phyloP scores from a whole-genome alignment of 2,888 invertebrate species.

The Caenorhabditis doughertyi region DNA sequence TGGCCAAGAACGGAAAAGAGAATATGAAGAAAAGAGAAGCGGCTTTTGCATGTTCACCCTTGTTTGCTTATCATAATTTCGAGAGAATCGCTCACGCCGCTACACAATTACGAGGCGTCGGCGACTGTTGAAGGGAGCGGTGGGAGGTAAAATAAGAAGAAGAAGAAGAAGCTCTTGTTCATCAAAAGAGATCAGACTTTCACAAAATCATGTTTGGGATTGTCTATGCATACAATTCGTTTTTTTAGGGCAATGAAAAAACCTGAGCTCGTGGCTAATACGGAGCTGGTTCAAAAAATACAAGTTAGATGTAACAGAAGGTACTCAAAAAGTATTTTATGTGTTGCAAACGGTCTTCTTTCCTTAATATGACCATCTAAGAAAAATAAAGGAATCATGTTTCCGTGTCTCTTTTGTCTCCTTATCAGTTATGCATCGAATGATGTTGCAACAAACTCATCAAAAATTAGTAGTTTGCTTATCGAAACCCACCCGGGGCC shows the following conservation, averaged over 20 bases:
- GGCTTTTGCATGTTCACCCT: conserved; percentile 56
- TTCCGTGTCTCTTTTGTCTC: not conserved
- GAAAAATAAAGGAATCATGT: conserved; percentile 6
- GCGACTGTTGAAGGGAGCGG: conserved; percentile 24
- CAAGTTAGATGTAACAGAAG: no score
- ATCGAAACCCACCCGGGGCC: conserved; percentile 20
- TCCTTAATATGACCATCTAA: not conserved
- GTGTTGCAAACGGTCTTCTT: no score
- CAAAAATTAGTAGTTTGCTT: conserved; percentile 54
- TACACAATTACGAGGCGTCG: conserved; percentile 67
- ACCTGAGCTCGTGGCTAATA: no score
- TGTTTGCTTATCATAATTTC: conserved; percentile 67
- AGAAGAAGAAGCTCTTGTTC: conserved; percentile 4
- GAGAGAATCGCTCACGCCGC: conserved; percentile 66
- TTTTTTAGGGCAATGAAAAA: no score
- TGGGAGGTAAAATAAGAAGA: not conserved
- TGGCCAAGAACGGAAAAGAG: conserved; percentile 29
- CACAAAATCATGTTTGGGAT: conserved; percentile 11
- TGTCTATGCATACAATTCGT: not conserved
- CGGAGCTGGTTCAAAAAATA: no score
- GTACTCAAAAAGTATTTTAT: no score
- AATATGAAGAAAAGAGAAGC: conserved; percentile 24
- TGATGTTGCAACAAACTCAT: conserved; percentile 48
- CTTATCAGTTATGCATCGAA: conserved; percentile 27
- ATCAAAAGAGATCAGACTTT: conserved; percentile 19